phyloP scores from a whole-genome alignment of 2,113 vertebrate genomes.

The Hippotragus niger region DNA sequence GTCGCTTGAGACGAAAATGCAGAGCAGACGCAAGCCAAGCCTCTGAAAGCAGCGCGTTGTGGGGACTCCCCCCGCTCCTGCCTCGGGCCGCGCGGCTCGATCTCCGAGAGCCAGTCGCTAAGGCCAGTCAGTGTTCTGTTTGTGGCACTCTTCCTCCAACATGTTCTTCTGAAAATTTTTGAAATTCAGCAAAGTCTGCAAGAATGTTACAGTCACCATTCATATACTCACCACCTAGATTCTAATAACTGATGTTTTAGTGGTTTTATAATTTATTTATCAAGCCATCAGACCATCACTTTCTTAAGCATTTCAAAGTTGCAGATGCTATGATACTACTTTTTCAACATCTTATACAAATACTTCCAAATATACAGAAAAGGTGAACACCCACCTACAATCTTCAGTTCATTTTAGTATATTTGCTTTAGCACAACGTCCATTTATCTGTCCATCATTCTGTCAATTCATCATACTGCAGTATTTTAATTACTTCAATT shows the following conservation, averaged over 20 bases:
- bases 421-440: background rate
- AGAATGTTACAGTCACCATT: background rate
- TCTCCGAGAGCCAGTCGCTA: background rate
- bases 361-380: conserved; percentile 24
- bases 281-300: background rate
- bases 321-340: background rate
- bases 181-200: conserved; percentile 7
- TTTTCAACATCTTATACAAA: conserved; percentile 28
- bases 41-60: background rate
- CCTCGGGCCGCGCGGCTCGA: background rate
- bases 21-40: background rate
- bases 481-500: background rate
- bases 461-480: background rate
- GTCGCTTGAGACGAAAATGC: background rate
- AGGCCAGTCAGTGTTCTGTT: background rate
- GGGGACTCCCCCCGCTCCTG: background rate
- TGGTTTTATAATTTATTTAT: background rate
- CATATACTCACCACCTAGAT: background rate
- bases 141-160: background rate
- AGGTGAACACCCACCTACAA: background rate
- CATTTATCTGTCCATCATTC: background rate
- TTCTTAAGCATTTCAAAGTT: background rate
- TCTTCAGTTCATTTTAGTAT: background rate
- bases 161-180: background rate
- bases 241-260: background rate